A percentile compares a stretch with the other conserved stretches of the same genome.
Evolutionary conservation across 2,797 vertebrate species (phyloP).

Genomic region (Pangasius krempfi): DNA sequence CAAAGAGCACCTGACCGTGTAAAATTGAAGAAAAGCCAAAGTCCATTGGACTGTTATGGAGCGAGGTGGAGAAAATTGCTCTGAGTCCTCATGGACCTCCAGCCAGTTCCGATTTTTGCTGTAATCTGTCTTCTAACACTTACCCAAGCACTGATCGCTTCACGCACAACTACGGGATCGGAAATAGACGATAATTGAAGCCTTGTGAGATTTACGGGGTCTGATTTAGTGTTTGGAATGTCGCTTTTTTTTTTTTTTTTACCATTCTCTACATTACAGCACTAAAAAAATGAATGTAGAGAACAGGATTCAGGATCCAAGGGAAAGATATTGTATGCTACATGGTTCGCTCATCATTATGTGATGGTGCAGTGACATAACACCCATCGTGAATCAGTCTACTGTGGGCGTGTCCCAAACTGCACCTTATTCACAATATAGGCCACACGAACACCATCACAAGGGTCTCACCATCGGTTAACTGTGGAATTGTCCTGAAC

Average conservation of each 20-base stretch:
- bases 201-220: slow-evolving; percentile 17
- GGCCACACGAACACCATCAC: background rate
- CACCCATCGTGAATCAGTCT: background rate
- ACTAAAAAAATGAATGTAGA: background rate
- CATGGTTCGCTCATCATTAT: background rate
- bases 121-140: slow-evolving; percentile 23
- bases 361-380: background rate
- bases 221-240: background rate
- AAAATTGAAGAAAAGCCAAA: slow-evolving; percentile 35
- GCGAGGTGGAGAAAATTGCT: slow-evolving; percentile 35
- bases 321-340: background rate
- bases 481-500: background rate
- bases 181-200: slow-evolving; percentile 26
- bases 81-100: slow-evolving; percentile 23
- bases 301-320: background rate
- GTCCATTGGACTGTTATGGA: slow-evolving; percentile 33
- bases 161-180: slow-evolving; percentile 1
- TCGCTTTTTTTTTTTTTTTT: background rate
- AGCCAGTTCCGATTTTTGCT: slow-evolving; percentile 9
- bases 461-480: background rate
- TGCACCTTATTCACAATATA: background rate
- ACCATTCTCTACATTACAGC: background rate
- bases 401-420: background rate
- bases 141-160: slow-evolving; percentile 17
- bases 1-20: slow-evolving; percentile 24